Percentiles rank a stretch among this genome's conserved stretches.
Conservation (phyloP, 2,113 vertebrate species). For the Tetrax tetrax region DNA sequence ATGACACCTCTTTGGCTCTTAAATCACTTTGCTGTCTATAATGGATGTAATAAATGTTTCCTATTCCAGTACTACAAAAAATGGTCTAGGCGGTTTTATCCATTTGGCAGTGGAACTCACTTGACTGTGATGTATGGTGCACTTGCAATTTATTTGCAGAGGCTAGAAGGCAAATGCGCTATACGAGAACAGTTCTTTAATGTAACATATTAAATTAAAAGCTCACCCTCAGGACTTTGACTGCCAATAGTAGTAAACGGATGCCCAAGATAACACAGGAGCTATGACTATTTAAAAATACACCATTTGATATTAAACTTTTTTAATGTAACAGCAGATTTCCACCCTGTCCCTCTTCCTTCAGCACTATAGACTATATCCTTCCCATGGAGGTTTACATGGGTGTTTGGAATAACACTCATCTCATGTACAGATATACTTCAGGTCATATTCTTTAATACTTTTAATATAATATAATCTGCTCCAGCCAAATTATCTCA, state of each 20-base stretch:
- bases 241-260: constrained; percentile 56
- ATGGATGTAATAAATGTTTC: constrained; percentile 42
- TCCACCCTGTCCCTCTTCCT: neutral
- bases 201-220: constrained; percentile 72
- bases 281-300: constrained; percentile 33
- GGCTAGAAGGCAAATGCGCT: constrained; percentile 60
- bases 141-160: constrained; percentile 66
- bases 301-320: neutral
- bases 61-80: neutral
- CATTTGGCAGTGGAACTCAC: neutral
- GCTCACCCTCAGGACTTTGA: constrained; percentile 62
- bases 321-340: constrained; percentile 1
- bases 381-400: neutral
- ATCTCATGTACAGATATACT: neutral
- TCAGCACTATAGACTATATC: neutral
- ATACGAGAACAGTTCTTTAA: constrained; percentile 63
- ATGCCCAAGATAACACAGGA: constrained; percentile 29
- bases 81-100: neutral
- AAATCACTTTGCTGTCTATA: constrained; percentile 53
- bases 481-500: neutral
- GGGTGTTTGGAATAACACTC: neutral
- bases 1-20: constrained; percentile 15
- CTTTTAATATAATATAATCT: neutral
- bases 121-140: constrained; percentile 22
- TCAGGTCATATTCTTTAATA: neutral